Conservation (phyloP, 2,888 invertebrate genomes). For the Enchytraeus crypticus region DNA sequence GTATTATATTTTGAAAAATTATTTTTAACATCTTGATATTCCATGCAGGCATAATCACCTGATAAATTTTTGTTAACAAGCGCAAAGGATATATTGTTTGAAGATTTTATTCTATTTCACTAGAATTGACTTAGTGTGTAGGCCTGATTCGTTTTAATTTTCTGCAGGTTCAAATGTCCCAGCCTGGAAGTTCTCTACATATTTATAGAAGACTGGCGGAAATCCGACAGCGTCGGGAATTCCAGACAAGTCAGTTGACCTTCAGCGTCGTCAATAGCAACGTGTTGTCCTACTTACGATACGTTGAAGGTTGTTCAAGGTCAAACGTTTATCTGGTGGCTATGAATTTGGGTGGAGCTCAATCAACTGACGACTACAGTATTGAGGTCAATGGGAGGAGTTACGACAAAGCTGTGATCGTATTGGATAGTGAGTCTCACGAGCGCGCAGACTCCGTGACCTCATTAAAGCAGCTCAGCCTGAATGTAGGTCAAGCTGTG, state of each 20-base stretch:
- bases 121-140: no score
- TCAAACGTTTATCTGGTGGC: constrained; percentile 30
- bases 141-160: not conserved
- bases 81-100: no score
- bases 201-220: constrained; percentile 29
- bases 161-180: not conserved
- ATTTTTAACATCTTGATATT: no score
- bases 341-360: constrained; percentile 32
- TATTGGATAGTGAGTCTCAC: not conserved
- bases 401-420: constrained; percentile 27
- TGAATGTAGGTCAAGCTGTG: not conserved
- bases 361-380: constrained; percentile 20
- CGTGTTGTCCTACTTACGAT: constrained; percentile 35
- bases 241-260: constrained; percentile 34
- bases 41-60: no score
- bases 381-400: constrained; percentile 35
- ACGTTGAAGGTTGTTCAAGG: constrained; percentile 31
- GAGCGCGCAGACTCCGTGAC: not conserved
- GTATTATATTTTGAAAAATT: no score
- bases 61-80: no score
- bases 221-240: constrained; percentile 32
- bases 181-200: constrained; percentile 12
- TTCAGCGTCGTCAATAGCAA: constrained; percentile 24
- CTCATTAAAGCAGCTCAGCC: not conserved
- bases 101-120: no score